Conservation (phyloP, 2,888 invertebrate species). For the Cephus pulcher region DNA sequence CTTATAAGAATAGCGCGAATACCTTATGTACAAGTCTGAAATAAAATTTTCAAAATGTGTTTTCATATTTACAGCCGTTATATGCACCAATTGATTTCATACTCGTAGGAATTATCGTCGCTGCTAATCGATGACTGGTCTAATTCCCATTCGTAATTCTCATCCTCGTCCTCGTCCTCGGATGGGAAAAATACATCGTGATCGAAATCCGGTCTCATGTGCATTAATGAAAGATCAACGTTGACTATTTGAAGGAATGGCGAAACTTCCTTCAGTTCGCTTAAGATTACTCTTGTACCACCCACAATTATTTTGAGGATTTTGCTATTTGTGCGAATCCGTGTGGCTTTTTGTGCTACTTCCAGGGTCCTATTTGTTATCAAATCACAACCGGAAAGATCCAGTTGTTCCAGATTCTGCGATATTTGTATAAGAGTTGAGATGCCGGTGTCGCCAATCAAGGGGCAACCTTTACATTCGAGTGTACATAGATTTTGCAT, state of each 20-base stretch:
- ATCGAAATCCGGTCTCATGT: background rate
- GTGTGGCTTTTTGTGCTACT: slow-evolving; percentile 47
- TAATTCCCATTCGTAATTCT: background rate
- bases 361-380: slow-evolving; percentile 45
- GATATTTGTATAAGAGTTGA: slow-evolving; percentile 41
- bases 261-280: slow-evolving; percentile 37
- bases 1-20: background rate
- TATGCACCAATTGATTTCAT: background rate
- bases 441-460: slow-evolving; percentile 43
- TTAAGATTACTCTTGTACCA: slow-evolving; percentile 33
- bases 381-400: slow-evolving; percentile 49
- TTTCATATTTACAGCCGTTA: background rate
- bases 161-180: background rate
- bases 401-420: slow-evolving; percentile 47
- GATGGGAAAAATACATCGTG: background rate
- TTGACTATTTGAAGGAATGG: slow-evolving; percentile 54
- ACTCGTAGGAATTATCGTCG: background rate
- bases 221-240: slow-evolving; percentile 37
- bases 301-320: slow-evolving; percentile 55
- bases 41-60: background rate
- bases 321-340: slow-evolving; percentile 45
- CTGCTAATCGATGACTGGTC: background rate
- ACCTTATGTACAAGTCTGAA: background rate
- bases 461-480: slow-evolving; percentile 49
- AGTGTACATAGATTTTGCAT: slow-evolving; percentile 45